Evolutionary conservation across 2,888 invertebrate species (phyloP), one percentile per base, ranked within the genome.

Genomic region (Pandemis heparana): DNA sequence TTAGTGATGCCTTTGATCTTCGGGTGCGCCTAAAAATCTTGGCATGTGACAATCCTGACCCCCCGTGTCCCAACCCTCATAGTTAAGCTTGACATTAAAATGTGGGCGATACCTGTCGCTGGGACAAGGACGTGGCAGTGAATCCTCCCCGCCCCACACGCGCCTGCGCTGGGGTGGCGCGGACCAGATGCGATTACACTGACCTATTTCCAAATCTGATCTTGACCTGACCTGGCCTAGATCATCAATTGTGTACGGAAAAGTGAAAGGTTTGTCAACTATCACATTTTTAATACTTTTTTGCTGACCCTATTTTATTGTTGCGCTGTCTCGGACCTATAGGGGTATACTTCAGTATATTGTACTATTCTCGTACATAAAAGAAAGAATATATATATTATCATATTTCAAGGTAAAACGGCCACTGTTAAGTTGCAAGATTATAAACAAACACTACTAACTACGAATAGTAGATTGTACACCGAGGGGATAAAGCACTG

Each of bases 141-240:
- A 74, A 65, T 38, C 67, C 53, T 18, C 41, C 71, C 76, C 74
- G 63, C 77, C 79, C 74, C 80, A 63, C 53, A 14, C 63, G 4
- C 38, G 39, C 46, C 51, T 70, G 70, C 75, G 74, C 73, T 65
- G 43, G 60, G 70, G 71, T 68, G 78, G 80, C 84, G 82, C 79
- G 84, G 81, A 76, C 79, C 82, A 81, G 83, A 85, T 85, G 84
- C 85, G 82, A 86, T 84, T 85, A 88, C 80, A 81, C 83, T 87
- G 91, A 89, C 92, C 92, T 80, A 92, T 86, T 88, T 92, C 77
- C 80, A 74, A 74, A 77, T 75, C 79, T 89, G 92, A 89, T 89
- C 91, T 88, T 92, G 92, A 92, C 92, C 91, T 80, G 79, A 53
- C 53, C 73, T 77, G 77, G 68, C 79, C 82, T 78, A 78, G 76